Base-by-base conservation (phyloP, 2,888 invertebrate genomes). In the Archaeoteleia sp. region DNA sequence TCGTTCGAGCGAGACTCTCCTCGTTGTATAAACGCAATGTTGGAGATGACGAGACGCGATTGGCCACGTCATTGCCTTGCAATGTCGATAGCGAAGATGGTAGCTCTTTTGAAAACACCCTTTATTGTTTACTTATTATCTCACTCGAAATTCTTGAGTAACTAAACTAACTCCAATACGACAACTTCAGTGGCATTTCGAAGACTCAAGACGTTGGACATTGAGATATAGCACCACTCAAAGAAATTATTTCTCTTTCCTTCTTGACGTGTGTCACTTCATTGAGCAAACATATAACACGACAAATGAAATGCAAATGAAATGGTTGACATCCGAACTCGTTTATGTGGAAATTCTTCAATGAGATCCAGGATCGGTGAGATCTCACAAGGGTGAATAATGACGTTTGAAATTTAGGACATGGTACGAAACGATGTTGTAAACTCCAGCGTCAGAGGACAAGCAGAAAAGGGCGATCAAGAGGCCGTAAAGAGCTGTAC, bases 391-490 rank as follows among this genome's bases (percentile, higher is more conserved):
- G 78, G 78, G 79, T 83, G 84, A 84, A 84, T 82, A 83, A 84
- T 83, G 82, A 82, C 78, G 80, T 82, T 81, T 80, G 80, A 81
- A 84, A 81, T 81, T 83, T 80, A 80, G 83, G 78, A 82, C 74
- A 82, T 75, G 78, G 79, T 82, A 83, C 82, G 79, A 82, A 82
- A 79, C 77, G 81, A 82, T 78, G 80, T 80, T 79, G 77, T 74
- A 78, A 76, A 77, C 74, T 49, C 58, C 37, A 12, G 29, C 43
- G 42, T 57, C 46, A 57, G 53, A 42, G 60, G 49, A 74, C 72
- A 75, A 71, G 65, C 68, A 63, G 70, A 69, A 70, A 67, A 58
- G 70, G 63, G 72, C 49, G 57, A 68, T 61, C 67, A 70, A 70
- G 69, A 45, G 66, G 51, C 53, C 34, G 65, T 67, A 69, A 62